Conservation (phyloP, 1,140 invertebrate species). For the Euwallacea similis region DNA sequence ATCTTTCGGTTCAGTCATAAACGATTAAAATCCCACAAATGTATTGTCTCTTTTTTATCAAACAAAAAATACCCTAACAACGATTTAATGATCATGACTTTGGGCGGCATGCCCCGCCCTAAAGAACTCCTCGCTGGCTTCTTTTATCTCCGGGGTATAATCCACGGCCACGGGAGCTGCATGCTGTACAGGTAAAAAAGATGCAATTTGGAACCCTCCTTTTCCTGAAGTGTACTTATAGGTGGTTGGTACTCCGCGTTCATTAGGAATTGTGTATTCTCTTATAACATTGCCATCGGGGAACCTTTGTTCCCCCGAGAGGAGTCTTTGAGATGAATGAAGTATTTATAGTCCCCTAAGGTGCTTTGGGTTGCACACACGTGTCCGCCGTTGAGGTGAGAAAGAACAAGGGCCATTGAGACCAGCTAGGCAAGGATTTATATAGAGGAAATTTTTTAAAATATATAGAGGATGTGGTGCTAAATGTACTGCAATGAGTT, state of each 20-base stretch:
- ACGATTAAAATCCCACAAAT: no score
- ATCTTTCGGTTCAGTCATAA: no score
- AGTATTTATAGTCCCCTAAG: conserved; percentile 17
- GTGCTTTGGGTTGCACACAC: conserved; percentile 21
- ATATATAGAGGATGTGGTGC: no score
- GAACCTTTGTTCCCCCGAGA: conserved; percentile 16
- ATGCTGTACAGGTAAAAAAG: neutral
- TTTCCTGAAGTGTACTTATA: conserved; percentile 21
- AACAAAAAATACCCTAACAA: no score
- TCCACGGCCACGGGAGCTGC: neutral
- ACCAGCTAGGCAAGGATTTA: no score
- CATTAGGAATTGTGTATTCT: conserved; percentile 23
- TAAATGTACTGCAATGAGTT: no score
- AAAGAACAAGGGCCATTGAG: no score
- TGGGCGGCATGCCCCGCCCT: no score
- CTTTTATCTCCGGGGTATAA: conserved; percentile 29
- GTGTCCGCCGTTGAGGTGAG: neutral
- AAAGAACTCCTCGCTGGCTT: conserved; percentile 15
- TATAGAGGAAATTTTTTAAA: no score
- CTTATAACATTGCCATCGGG: conserved; percentile 20
- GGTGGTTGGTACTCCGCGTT: neutral
- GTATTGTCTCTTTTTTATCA: no score
- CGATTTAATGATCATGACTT: no score
- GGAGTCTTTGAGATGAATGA: conserved; percentile 11
- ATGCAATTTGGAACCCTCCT: conserved; percentile 26